Base-by-base conservation (phyloP, 2,113 vertebrate genomes). In the Anhinga rufa region DNA sequence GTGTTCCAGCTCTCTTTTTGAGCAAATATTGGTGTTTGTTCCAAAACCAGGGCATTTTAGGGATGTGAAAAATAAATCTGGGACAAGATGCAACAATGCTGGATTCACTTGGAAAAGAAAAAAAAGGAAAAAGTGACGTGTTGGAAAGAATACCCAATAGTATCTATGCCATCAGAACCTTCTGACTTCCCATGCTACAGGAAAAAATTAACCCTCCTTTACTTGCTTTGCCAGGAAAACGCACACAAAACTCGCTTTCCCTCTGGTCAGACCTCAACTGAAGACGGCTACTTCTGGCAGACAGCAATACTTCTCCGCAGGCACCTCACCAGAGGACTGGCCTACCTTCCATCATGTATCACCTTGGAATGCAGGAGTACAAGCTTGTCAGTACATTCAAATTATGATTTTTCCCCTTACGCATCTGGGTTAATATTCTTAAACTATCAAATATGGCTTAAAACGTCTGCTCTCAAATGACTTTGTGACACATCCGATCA, bases 361-460 rank as follows among this genome's bases (percentile, higher is more conserved):
- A 44, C 61, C 54, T 3, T 18, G 46, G 52, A 80, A 44, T 46
- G 65, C 77, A 83, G 79, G 51, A 71, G 34, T 16, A 68, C 52
- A 28, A 52, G n/a, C 57, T 77, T 24, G 20, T 38, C 28, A 58
- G 54, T 14, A 54, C 48, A 64, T 36, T 48, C 42, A 42, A 64
- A 80, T 36, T 3, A 46, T 10, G 4, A 29, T 72, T 54, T 46
- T 91, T 42, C 55, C 66, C 66, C 46, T 75, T 65, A 12, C 2
- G 10, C 9, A n/a, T 86, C 70, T 71, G 42, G 79, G 34, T 77
- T 75, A 70, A 49, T 69, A n/a, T 57, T 74, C 61, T 71, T 72
- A 34, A 93, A 65, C 46, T 89, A 80, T 76, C 44, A 72, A 86
- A 90, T 84, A 94, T 91, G 91, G 95, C 96, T 95, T 96, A 34